Conservation (phyloP, 1,140 invertebrate genomes). For the Caenorhabditis briggsae region DNA sequence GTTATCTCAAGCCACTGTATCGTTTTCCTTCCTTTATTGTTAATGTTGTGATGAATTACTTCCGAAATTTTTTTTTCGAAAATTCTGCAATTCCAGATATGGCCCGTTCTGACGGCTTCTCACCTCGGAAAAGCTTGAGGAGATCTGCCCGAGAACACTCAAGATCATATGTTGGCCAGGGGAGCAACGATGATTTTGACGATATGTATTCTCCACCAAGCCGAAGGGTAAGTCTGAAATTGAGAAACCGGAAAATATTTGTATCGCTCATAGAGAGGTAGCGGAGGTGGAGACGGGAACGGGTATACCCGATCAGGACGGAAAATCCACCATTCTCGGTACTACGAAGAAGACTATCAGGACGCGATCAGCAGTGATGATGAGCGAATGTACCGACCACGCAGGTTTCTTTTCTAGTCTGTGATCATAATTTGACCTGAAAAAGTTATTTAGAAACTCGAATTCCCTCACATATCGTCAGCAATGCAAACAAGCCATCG, state of each 20-base stretch:
- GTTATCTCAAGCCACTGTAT: no score
- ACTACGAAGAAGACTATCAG: conserved; percentile 37
- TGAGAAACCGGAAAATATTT: not conserved
- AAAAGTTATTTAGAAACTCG: not conserved
- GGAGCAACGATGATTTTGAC: conserved; percentile 8
- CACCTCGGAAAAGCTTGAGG: conserved; percentile 34
- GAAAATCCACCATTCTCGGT: conserved; percentile 5
- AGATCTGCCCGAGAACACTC: conserved; percentile 47
- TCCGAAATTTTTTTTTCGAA: not conserved
- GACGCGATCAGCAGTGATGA: conserved; percentile 18
- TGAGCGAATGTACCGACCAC: conserved; percentile 16
- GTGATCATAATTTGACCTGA: not conserved
- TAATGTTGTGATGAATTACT: no score
- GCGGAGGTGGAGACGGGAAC: conserved; percentile 27
- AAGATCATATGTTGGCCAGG: conserved; percentile 2
- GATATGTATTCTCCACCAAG: conserved; percentile 21
- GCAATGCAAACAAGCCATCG: not conserved
- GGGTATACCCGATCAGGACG: conserved; percentile 33
- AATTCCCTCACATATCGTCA: conserved; percentile 3
- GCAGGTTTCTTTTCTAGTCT: not conserved
- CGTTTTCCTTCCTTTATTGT: no score
- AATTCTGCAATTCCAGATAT: not conserved
- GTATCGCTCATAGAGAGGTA: not conserved
- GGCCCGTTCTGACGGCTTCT: conserved; percentile 17
- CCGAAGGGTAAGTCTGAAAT: conserved; percentile 8